These are phyloP conservation scores for Calyptommatus sinebrachiatus DNA, from an alignment of 2,113 vertebrate species.

Conservation along the genomic window DNA sequence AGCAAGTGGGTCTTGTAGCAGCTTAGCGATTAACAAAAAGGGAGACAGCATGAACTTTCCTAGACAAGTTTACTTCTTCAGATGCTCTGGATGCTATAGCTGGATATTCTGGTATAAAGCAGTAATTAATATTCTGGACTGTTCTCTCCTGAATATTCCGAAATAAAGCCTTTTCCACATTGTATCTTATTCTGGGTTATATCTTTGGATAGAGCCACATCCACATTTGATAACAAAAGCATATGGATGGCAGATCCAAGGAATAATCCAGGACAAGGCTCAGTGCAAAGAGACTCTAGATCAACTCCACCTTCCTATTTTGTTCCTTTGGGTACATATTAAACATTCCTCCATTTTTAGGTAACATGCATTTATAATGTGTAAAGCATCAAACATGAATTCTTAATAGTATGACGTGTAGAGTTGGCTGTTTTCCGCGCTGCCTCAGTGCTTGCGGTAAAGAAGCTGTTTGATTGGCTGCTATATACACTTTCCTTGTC, in stretches of 20 bases:
- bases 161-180: not conserved
- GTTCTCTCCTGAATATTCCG: not conserved
- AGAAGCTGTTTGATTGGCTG: not conserved
- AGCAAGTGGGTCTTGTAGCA: no score
- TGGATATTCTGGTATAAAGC: not conserved
- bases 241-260: no score
- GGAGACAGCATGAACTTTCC: no score
- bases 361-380: not conserved
- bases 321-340: not conserved
- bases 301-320: not conserved
- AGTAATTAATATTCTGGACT: not conserved
- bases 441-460: not conserved
- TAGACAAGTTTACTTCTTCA: no score
- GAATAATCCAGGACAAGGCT: no score
- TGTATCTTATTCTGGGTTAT: not conserved
- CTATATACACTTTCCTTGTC: not conserved
- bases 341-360: not conserved
- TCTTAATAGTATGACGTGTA: not conserved
- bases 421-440: not conserved
- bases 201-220: not conserved
- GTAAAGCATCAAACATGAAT: not conserved
- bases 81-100: no score
- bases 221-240: no score
- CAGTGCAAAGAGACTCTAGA: not conserved
- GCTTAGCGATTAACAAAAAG: no score